Evolutionary conservation across 2,888 invertebrate genomes (phyloP), one percentile per base, ranked within the genome.

Genomic region (Drosophila niveifrons): DNA sequence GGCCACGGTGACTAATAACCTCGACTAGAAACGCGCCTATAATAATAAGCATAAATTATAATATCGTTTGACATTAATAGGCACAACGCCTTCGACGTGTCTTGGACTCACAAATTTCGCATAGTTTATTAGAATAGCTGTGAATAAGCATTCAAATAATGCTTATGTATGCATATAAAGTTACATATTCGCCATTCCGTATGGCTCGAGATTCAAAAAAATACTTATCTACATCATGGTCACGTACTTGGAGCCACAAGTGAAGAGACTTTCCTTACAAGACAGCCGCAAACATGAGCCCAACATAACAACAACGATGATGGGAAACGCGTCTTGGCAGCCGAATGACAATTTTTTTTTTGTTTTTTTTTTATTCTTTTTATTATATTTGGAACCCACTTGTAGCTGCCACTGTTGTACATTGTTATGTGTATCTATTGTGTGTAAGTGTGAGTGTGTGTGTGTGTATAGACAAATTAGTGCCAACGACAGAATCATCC

Each of bases 391-490:
- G 67, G 64, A 46, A 58, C 47, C 55, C 82, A 87, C 87, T 86
- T 81, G 82, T 83, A 50, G 65, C 65, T 72, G 58, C 58, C 55
- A 65, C 55, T 44, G 39, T 48, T 52, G 18, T 36, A 46, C 65
- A 59, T 55, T 63, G 48, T 57, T 41, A 41, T 41, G 39, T 41
- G 39, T 41, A 15, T 39, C 39, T 39, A 17, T 61, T 28, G n/a
- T 11, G 6, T 36, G 15, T 39, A 8, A 10, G 7, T 41, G 18
- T 55, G 41, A n/a, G 8, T 44, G 62, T 51, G 43, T 74, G 51
- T 46, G 29, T 58, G 17, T 46, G 64, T 80, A 70, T 66, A 74
- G 79, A 78, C 80, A 82, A 87, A 82, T 82, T 84, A 82, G 75
- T 66, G 77, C 41, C 56, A 78, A 78, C 51, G 34, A 64, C 55